Conservation (phyloP, 2,888 invertebrate species). For the Drosophila flavopinicola region DNA sequence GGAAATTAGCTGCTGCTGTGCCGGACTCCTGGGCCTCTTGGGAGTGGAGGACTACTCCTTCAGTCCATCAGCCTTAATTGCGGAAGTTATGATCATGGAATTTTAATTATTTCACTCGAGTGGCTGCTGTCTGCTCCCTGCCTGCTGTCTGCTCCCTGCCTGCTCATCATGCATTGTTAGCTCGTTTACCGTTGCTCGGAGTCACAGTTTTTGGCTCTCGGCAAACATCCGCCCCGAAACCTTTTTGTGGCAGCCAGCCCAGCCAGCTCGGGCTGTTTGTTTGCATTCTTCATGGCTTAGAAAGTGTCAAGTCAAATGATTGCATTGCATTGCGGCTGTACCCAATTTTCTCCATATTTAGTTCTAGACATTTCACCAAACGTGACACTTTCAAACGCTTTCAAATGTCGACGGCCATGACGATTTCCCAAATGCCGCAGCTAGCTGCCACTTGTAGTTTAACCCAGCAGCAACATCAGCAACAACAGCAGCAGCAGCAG, state of each 20-base stretch:
- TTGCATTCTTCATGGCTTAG: conserved; percentile 73
- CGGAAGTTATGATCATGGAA: conserved; percentile 79
- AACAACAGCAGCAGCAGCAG: conserved; percentile 8
- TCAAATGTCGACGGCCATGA: conserved; percentile 58
- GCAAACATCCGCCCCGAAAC: conserved; percentile 71
- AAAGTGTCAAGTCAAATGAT: conserved; percentile 78
- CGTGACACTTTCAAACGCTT: conserved; percentile 79
- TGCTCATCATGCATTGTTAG: conserved; percentile 55
- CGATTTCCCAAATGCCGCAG: conserved; percentile 43
- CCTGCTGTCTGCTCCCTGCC: conserved; percentile 5
- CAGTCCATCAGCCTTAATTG: conserved; percentile 71
- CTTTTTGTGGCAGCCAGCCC: conserved; percentile 44
- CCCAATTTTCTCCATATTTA: conserved; percentile 81
- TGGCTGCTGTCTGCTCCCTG: conserved; percentile 33
- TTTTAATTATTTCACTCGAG: conserved; percentile 78
- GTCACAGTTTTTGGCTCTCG: conserved; percentile 28
- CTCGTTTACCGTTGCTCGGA: conserved; percentile 64
- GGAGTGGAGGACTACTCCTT: conserved; percentile 49
- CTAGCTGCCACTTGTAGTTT: conserved; percentile 13
- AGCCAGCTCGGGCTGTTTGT: conserved; percentile 35
- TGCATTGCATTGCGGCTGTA: conserved; percentile 57
- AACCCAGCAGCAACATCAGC: conserved; percentile 16
- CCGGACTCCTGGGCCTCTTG: conserved; percentile 51
- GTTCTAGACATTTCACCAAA: conserved; percentile 72
- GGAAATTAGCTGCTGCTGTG: conserved; percentile 75